Conservation (phyloP, 2,888 invertebrate genomes). For the Ectemnius cavifrons region DNA sequence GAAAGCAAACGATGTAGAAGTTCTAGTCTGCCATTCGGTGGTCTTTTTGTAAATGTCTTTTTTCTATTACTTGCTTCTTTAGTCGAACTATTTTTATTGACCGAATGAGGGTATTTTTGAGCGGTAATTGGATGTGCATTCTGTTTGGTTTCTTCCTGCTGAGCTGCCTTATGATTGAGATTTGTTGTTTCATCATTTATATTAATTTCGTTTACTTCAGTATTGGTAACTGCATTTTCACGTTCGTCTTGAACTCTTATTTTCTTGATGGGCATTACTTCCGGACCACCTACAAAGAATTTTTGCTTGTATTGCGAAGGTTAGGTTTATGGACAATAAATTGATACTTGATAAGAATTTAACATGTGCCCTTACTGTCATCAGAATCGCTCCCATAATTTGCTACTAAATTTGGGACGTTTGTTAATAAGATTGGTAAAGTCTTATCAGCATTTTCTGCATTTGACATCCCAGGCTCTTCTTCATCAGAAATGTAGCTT, state of each 20-base stretch:
- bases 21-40: constrained; percentile 46
- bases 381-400: constrained; percentile 70
- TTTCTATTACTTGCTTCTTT: constrained; percentile 20
- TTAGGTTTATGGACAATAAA: constrained; percentile 6
- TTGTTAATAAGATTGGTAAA: constrained; percentile 10
- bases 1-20: constrained; percentile 86
- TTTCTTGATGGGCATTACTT: constrained; percentile 68
- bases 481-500: constrained; percentile 53
- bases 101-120: background rate
- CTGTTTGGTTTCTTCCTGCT: background rate
- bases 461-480: constrained; percentile 31
- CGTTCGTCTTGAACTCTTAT: constrained; percentile 42
- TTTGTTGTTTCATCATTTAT: background rate
- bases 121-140: background rate
- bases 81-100: constrained; percentile 6
- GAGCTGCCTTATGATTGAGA: background rate
- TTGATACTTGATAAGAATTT: constrained; percentile 6
- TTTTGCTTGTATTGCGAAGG: constrained; percentile 6
- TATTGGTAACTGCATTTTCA: constrained; percentile 11
- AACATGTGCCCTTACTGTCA: constrained; percentile 54
- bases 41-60: constrained; percentile 10
- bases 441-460: constrained; percentile 18
- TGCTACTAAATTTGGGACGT: constrained; percentile 66
- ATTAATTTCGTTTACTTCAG: constrained; percentile 4
- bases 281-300: constrained; percentile 57